Evolutionary conservation across 2,797 vertebrate genomes (phyloP).

Genomic region (Sciurus vulgaris): DNA sequence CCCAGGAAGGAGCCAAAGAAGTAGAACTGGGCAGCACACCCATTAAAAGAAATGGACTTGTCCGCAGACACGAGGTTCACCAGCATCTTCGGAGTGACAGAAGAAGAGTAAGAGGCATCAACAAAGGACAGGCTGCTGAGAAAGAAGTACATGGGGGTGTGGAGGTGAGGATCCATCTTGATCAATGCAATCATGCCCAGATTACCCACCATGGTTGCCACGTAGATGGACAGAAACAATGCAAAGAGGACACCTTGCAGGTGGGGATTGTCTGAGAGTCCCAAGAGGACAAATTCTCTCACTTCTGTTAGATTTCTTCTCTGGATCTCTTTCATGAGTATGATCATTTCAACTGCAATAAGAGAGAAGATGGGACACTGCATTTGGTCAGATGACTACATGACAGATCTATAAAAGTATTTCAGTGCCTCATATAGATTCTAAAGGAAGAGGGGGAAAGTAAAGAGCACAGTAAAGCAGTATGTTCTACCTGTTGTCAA

Average conservation of each 20-base stretch:
- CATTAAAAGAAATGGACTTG: constrained; percentile 73
- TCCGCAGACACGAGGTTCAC: constrained; percentile 66
- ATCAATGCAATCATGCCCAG: constrained; percentile 73
- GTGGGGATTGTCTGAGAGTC: constrained; percentile 62
- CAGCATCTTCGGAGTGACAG: constrained; percentile 76
- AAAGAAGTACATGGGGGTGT: constrained; percentile 80
- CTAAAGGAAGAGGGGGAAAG: neutral
- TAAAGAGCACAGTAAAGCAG: neutral
- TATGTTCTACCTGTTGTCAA: neutral
- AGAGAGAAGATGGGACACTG: neutral
- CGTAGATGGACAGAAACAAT: constrained; percentile 69
- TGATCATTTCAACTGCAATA: neutral
- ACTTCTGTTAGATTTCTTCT: constrained; percentile 66
- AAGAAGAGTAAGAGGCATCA: constrained; percentile 74
- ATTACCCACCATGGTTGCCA: constrained; percentile 68
- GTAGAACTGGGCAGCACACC: constrained; percentile 73
- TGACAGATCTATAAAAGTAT: neutral
- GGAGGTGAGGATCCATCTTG: constrained; percentile 53
- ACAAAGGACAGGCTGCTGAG: constrained; percentile 79
- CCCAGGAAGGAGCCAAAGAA: constrained; percentile 81
- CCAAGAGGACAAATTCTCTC: constrained; percentile 76
- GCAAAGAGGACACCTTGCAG: constrained; percentile 63
- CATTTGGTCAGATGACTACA: neutral
- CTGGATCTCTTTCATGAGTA: neutral
- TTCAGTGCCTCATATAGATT: neutral